Conservation (phyloP, 2,797 vertebrate genomes). For the Jordanella pulchra region DNA sequence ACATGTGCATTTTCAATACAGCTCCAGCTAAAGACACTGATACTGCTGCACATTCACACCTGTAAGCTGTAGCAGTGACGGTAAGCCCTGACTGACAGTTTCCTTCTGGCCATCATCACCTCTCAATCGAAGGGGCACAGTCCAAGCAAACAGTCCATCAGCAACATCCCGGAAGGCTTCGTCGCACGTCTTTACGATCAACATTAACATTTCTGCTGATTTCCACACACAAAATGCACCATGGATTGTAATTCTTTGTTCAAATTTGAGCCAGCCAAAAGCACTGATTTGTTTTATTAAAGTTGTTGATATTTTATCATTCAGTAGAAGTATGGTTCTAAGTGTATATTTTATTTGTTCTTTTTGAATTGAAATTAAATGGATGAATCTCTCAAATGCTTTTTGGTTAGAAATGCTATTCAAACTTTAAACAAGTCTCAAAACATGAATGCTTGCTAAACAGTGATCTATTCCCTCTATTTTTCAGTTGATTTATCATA, state of each 20-base stretch:
- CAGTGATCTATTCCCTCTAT: background rate
- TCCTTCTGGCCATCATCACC: constrained; percentile 70
- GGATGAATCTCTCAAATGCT: background rate
- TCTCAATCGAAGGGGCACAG: constrained; percentile 63
- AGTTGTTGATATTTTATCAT: background rate
- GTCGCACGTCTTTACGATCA: constrained; percentile 53
- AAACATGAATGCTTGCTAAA: background rate
- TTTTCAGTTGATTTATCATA: background rate
- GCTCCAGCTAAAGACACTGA: constrained; percentile 29
- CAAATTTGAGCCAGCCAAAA: constrained; percentile 39
- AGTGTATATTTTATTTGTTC: too few relatives aligned
- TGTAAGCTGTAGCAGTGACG: constrained; percentile 62
- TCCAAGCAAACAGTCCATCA: constrained; percentile 79
- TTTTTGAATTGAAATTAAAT: background rate
- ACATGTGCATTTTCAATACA: constrained; percentile 57
- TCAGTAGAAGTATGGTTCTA: background rate
- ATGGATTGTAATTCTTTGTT: constrained; percentile 47
- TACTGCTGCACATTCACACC: constrained; percentile 69
- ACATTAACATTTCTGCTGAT: constrained; percentile 59
- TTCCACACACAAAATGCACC: constrained; percentile 40
- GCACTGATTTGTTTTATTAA: background rate
- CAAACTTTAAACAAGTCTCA: background rate
- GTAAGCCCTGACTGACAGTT: constrained; percentile 67
- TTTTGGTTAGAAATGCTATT: background rate
- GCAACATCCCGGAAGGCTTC: constrained; percentile 51